Percentiles rank a stretch among this genome's conserved stretches.
Conservation (phyloP, 2,113 vertebrate genomes). For the Zootoca vivipara region DNA sequence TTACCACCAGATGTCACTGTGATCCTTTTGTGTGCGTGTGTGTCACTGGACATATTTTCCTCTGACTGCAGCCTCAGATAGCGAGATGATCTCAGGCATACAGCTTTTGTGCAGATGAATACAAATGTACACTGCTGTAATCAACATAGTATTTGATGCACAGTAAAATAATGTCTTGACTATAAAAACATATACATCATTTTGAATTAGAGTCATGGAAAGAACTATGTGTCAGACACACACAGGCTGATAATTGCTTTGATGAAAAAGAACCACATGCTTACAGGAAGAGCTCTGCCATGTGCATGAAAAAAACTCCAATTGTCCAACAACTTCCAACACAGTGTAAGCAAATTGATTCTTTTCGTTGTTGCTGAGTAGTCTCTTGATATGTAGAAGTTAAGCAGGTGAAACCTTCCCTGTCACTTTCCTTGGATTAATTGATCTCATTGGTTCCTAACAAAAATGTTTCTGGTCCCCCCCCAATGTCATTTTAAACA, state of each 20-base stretch:
- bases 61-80: rapidly evolving
- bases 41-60: neutral
- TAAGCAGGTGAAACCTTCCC: no score
- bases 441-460: no score
- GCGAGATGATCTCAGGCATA: neutral
- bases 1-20: slow-evolving; percentile 43
- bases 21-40: neutral
- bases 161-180: neutral
- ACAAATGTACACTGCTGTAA: neutral
- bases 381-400: no score
- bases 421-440: no score
- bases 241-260: neutral
- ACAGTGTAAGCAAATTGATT: neutral
- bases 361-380: no score
- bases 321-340: neutral
- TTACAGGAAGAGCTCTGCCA: neutral
- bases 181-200: neutral
- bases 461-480: no score
- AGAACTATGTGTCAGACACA: neutral
- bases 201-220: neutral
- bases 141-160: neutral
- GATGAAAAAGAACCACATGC: neutral
- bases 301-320: neutral
- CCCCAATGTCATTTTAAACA: no score
- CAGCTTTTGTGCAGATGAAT: neutral